Evolutionary conservation across 2,113 vertebrate genomes (phyloP).

Genomic region (Sporophila hypoxantha): DNA sequence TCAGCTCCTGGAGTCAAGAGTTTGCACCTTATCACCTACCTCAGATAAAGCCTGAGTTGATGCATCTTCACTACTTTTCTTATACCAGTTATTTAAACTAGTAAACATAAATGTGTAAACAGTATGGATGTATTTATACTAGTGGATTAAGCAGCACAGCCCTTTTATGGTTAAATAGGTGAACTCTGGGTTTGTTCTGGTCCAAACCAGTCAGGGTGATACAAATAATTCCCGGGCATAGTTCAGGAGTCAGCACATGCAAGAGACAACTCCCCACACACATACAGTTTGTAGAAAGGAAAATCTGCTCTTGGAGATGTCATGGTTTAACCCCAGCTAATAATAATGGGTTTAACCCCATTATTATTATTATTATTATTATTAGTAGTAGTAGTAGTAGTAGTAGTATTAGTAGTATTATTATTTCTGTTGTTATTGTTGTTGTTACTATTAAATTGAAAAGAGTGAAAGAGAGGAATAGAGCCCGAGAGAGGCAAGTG

Average conservation of each 20-base stretch:
- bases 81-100: neutral
- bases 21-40: neutral
- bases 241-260: rapidly evolving
- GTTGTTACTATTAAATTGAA: neutral
- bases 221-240: neutral
- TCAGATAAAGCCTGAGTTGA: neutral
- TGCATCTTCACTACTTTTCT: neutral
- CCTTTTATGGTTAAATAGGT: neutral
- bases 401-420: neutral
- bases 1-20: neutral
- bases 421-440: neutral
- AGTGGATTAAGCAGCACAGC: neutral
- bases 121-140: neutral
- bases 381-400: no score
- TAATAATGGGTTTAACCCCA: no score
- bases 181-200: neutral
- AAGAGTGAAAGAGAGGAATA: neutral
- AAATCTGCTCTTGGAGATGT: neutral
- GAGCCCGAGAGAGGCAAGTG: neutral
- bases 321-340: neutral
- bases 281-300: neutral
- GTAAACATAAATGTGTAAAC: neutral
- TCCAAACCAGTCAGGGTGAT: neutral
- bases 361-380: no score
- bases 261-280: rapidly evolving